Base-by-base conservation (phyloP, 2,888 invertebrate species). In the Schizaphis graminum region DNA sequence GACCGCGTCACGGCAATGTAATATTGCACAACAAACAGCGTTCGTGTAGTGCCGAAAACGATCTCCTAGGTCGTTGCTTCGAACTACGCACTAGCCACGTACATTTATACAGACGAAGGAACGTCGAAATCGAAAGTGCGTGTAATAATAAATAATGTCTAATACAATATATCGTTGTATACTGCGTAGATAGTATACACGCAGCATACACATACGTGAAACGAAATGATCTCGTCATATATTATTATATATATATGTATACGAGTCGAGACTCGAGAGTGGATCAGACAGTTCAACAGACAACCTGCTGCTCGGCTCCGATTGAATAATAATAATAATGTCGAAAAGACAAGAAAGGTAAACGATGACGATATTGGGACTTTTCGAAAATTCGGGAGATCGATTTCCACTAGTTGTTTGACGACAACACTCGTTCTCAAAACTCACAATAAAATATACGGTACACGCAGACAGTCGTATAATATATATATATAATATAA, bases 51-150 rank as follows among this genome's bases (percentile, higher is more conserved):
- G 35, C 77, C 35, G 77, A 77, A 77, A 77, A 77, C 77, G 77
- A 77, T 77, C 77, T 77, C 35, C 77, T 77, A 77, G 67, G 77
- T 77, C 77, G 77, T 77, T 77, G 35, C 77, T 77, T 77, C 77
- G 77, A 35, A 77, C 21, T 53, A 16, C 53, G 53, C 53, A 53
- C 53, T 53, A 7, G 21, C 35, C 7, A 35, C 7, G 35, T 7
- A 77, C 77, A 67, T 16, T 67, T 16, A 47, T 47, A 67, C n/a
- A 7, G n/a, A 35, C 21, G 67, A 67, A 77, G 21, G 8, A 35
- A 77, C 77, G 8, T 77, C 21, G 77, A 77, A 77, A 77, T 77
- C 77, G 77, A 77, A 77, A 77, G 77, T 77, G 77, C 35, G 77
- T 35, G 21, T 4, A 67, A 67, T 77, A 77, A 67, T n/a, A n/a